Evolutionary conservation across 2,888 invertebrate genomes (phyloP), one percentile per base, ranked within the genome.

Genomic region (Tryphoninae sp.): DNA sequence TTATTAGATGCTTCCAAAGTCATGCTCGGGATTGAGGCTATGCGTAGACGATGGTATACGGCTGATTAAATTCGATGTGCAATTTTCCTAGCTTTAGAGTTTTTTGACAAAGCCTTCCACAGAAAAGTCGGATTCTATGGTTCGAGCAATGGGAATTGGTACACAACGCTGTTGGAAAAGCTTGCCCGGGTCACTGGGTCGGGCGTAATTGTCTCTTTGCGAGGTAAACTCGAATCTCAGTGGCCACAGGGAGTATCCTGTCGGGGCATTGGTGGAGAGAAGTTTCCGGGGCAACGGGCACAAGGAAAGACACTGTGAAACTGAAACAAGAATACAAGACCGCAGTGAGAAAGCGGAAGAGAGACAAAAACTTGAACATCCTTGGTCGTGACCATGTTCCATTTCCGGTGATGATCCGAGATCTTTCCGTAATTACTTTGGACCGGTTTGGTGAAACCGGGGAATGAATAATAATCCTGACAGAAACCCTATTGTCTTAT

Each of bases 401-500:
- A 77, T 80, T 83, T 84, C 76, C 71, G 77, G 68, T 72, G 80
- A 82, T 78, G 81, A 84, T 81, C 84, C 71, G 8, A 72, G 78
- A 73, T 73, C 82, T 74, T 83, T 84, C 84, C 85, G 84, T 85
- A 87, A 89, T 89, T 89, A 87, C 86, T 86, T 86, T 83, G 72
- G 40, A 75, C 75, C 61, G 58, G 53, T 74, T 22, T 23, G 51
- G 26, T 68, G 59, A 51, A 72, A 73, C 68, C 23, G 65, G 42
- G n/a, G 49, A 67, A 71, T 67, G 69, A 68, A 71, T 68, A 53
- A 59, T 45, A 78, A 42, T 59, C 6, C 64, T 42, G 64, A 26
- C 55, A 55, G 68, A 59, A 49, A 71, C 55, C 55, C 42, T 33
- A 13, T 33, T 62, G 71, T 75, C 67, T 65, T 67, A 40, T 49